Base-by-base conservation (phyloP, 2,797 vertebrate genomes). In the Eulemur coronatus region DNA sequence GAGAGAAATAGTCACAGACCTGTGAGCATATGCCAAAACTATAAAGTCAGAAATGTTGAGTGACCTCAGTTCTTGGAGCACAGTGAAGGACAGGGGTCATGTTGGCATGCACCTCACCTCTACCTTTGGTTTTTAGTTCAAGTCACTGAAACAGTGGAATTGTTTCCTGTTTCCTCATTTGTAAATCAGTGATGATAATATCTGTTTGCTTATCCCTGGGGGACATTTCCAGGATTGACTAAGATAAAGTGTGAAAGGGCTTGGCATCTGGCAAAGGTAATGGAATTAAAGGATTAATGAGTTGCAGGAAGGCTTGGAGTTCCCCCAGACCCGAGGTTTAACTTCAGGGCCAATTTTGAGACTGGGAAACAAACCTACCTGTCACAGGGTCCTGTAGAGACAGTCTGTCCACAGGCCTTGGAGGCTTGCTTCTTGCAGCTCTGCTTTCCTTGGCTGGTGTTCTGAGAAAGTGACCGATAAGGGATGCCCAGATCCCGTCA, bases 221-320 rank as follows among this genome's bases (percentile, higher is more conserved):
- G 13, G 70, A 78, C 10, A 2, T 73, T 97, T 94, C 84, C 72
- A 89, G 33, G 33, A 50, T 70, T 50, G 38, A 89, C 17, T 50
- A 94, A 92, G 59, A 72, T 69, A 63, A 93, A 88, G 67, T 9
- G 4, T 75, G 30, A 80, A 85, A 82, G 33, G 0, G 0, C 61
- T 70, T 79, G 57, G 52, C 50, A 80, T 59, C 63, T 61, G 70
- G 80, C 50, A 94, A 84, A 78, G 38, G 22, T 82, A 48, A 65
- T 33, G 52, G 91, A 84, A 84, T 90, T 91, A 85, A 93, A 94
- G 48, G 72, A 84, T 95, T 82, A 87, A 69, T 38, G 46, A 1
- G 4, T 90, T 75, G 24, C 18, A 38, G 41, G 38, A 76, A 85
- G 61, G 4, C 30, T 43, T 8, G 46, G 52, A 50, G 67, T 5